Percentiles rank a stretch among this genome's conserved stretches.
These are phyloP conservation scores for Corythornis vintsioides DNA, from an alignment of 2,113 vertebrate species.

Conservation along the genomic window DNA sequence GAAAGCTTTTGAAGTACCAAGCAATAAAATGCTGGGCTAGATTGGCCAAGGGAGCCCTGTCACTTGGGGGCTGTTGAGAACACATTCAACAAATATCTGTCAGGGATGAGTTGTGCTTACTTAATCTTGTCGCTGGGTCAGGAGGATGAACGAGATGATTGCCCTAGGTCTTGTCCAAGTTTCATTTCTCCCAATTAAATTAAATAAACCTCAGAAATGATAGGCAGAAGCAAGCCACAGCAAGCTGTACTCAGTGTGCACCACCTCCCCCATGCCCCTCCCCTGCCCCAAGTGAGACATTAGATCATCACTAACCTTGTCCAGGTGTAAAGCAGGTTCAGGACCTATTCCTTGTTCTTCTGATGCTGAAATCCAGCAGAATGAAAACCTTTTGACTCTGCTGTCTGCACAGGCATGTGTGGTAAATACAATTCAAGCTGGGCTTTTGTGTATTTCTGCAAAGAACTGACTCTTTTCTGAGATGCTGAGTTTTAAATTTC, in stretches of 20 bases:
- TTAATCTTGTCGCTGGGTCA: constrained; percentile 40
- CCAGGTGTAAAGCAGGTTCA: not conserved
- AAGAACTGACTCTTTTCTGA: not conserved
- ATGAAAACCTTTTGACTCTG: not conserved
- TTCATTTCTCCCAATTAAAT: constrained; percentile 60
- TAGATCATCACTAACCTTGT: not conserved
- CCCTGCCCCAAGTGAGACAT: not conserved
- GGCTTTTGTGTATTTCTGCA: not conserved
- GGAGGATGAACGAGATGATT: constrained; percentile 43
- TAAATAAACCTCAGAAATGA: constrained; percentile 54
- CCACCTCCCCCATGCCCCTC: too few species aligned
- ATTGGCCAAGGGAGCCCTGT: constrained; percentile 19
- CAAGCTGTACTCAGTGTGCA: not conserved
- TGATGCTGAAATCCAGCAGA: not conserved
- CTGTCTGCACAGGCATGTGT: not conserved
- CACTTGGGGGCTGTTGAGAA: constrained; percentile 40
- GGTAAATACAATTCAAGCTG: not conserved
- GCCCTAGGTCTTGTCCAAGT: constrained; percentile 13
- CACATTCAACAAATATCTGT: constrained; percentile 47
- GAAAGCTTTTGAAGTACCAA: not conserved
- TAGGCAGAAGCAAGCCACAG: constrained; percentile 9
- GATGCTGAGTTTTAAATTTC: not conserved
- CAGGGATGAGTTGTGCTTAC: constrained; percentile 50
- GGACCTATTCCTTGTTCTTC: not conserved
- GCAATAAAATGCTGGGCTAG: not conserved